These are phyloP conservation scores for Leucophenga maculata DNA, from an alignment of 2,888 invertebrate species.

Conservation along the genomic window DNA sequence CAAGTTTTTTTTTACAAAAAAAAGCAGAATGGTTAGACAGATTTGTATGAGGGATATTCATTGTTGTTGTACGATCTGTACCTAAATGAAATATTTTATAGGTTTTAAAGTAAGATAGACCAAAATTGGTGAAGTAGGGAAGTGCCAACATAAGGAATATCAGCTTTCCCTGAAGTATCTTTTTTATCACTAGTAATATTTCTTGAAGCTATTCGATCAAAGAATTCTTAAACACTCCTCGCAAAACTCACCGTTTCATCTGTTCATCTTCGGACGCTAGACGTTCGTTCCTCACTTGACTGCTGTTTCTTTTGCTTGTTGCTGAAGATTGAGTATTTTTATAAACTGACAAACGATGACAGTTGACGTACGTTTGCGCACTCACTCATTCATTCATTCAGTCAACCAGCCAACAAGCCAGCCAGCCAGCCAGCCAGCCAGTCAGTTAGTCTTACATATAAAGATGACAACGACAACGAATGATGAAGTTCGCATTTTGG, in stretches of 20 bases:
- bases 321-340: slow-evolving; percentile 43
- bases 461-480: neutral
- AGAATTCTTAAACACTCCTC: too few species aligned
- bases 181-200: too few species aligned
- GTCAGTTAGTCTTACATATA: neutral
- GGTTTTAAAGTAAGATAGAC: too few species aligned
- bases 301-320: neutral
- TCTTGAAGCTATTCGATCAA: too few species aligned
- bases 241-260: slow-evolving; percentile 23
- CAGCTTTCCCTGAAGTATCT: too few species aligned
- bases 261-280: neutral
- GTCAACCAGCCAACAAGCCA: neutral
- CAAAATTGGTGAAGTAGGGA: too few species aligned
- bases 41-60: too few species aligned
- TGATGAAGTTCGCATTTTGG: slow-evolving; percentile 2
- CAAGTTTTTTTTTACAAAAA: too few species aligned
- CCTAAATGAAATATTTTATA: too few species aligned
- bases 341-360: slow-evolving; percentile 71
- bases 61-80: too few species aligned
- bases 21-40: too few species aligned
- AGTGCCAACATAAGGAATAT: too few species aligned
- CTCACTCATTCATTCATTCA: slow-evolving; percentile 34
- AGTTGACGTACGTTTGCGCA: slow-evolving; percentile 65
- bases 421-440: neutral
- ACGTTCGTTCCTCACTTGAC: neutral